Evolutionary conservation across 1,140 invertebrate genomes (phyloP).

Genomic region (Pogonus chalceus): DNA sequence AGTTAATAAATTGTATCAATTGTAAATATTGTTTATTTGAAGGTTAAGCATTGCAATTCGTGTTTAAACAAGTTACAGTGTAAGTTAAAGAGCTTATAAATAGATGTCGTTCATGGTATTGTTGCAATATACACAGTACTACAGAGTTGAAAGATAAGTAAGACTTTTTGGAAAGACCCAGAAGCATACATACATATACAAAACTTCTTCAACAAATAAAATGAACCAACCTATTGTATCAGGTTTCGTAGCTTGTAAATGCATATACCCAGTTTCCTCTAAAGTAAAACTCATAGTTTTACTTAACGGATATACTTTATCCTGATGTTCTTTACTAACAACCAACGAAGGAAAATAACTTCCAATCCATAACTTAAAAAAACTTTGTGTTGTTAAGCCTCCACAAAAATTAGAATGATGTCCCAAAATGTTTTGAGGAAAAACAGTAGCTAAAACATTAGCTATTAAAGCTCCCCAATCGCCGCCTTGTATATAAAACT

Average conservation of each 20-base stretch:
- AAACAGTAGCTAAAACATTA: slow-evolving; percentile 49
- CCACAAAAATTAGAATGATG: slow-evolving; percentile 57
- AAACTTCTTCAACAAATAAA: slow-evolving; percentile 22
- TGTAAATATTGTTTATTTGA: too few relatives aligned
- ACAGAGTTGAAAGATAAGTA: too few relatives aligned
- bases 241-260: slow-evolving; percentile 79
- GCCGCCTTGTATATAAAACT: slow-evolving; percentile 76
- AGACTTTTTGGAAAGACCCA: too few relatives aligned
- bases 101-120: too few relatives aligned
- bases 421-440: slow-evolving; percentile 57
- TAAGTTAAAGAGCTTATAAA: too few relatives aligned
- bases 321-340: slow-evolving; percentile 41
- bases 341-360: slow-evolving; percentile 44
- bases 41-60: too few relatives aligned
- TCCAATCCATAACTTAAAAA: slow-evolving; percentile 43
- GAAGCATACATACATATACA: too few relatives aligned
- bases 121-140: too few relatives aligned
- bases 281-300: slow-evolving; percentile 40
- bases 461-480: slow-evolving; percentile 67
- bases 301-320: slow-evolving; percentile 51
- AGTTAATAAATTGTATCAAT: too few relatives aligned
- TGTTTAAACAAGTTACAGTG: too few relatives aligned
- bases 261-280: slow-evolving; percentile 66
- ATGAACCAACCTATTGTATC: slow-evolving; percentile 83
- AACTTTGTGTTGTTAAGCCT: slow-evolving; percentile 29